Base-by-base conservation (phyloP, 2,888 invertebrate genomes). In the Acheta domesticus region DNA sequence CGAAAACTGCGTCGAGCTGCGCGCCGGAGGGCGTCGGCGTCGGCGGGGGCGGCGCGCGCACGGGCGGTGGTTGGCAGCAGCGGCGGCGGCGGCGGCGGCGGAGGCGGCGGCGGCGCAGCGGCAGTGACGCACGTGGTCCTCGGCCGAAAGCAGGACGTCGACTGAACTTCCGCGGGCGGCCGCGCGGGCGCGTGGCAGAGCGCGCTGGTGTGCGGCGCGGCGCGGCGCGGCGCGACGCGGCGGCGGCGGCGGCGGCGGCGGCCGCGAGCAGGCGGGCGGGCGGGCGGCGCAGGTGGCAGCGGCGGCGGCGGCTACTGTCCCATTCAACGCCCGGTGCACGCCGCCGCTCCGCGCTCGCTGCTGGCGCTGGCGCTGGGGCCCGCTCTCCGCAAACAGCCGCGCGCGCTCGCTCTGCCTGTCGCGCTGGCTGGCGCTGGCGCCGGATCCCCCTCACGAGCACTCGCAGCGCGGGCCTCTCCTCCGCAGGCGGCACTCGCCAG, bases 161-260 rank as follows among this genome's bases (percentile, higher is more conserved):
- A 19, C 23, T 21, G 21, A 49, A 19, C 80, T 82, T 83, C 80
- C 81, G 84, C 81, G 50, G 83, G 78, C 78, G 83, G 78, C 83
- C 83, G 81, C 50, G 83, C 82, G 80, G 36, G 83, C 19, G 83
- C 62, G 82, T 83, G 75, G 83, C 83, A n/a, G 84, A 83, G 73
- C 83, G 85, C 83, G 5, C 84, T 81, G 48, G 84, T 83, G n/a
- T 84, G 83, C 16, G 84, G 84, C n/a, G 84, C 84, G 77, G 83
- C 82, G 20, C 77, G 49, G 77, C 74, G 74, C 19, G 49, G n/a
- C 19, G 23, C n/a, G 62, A 50, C 20, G 83, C 81, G 79, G 85
- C 83, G 11, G 84, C 82, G 49, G 84, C 84, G n/a, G 84, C 84
- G 20, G 84, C 83, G 80, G 83, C 14, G 83, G 82, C 83, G 75